Conservation (phyloP, 2,797 vertebrate genomes). For the Sphenopsis melanotis region DNA sequence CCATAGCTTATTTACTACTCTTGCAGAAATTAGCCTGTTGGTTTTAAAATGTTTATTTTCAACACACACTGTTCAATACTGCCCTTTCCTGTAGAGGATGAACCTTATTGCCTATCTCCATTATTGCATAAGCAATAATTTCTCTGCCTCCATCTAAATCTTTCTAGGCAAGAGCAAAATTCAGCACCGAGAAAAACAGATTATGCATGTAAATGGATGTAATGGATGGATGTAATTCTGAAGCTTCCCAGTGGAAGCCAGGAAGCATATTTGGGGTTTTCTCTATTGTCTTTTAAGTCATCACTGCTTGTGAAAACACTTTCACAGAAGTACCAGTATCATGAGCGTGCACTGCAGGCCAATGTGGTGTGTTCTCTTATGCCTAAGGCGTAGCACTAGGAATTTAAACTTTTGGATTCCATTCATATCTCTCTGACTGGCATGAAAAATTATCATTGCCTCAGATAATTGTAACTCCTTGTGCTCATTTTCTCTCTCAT, state of each 20-base stretch:
- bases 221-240: not conserved
- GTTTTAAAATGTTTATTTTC: not conserved
- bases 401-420: not conserved
- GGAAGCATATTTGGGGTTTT: not conserved
- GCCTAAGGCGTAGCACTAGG: not conserved
- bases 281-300: not conserved
- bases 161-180: not conserved
- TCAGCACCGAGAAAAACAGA: not conserved
- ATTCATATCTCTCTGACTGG: not conserved
- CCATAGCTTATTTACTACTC: not conserved
- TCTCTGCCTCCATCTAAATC: not conserved
- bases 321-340: not conserved
- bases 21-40: not conserved
- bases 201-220: not conserved
- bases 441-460: not conserved
- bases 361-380: not conserved
- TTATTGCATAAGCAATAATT: not conserved
- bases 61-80: not conserved
- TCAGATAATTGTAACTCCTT: not conserved
- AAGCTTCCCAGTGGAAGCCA: not conserved
- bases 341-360: not conserved
- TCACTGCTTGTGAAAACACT: not conserved
- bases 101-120: not conserved
- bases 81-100: not conserved
- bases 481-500: not conserved